Conservation (phyloP, 1,140 invertebrate species). For the Zelostemma sp. region DNA sequence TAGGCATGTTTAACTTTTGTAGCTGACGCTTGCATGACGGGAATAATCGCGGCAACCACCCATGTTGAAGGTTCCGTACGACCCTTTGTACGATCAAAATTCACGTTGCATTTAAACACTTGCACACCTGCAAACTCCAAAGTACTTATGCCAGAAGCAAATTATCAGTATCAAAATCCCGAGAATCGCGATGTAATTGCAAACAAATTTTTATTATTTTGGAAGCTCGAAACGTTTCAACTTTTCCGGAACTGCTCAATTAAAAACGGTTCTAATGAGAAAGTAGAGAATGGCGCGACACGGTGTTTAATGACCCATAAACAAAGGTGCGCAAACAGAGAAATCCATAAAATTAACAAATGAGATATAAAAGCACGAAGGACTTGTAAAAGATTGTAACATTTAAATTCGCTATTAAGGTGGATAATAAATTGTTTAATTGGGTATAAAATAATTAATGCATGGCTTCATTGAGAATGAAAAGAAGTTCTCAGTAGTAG, state of each 20-base stretch:
- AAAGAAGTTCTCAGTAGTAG: neutral
- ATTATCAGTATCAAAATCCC: too few relatives aligned
- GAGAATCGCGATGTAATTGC: too few relatives aligned
- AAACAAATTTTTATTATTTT: too few relatives aligned
- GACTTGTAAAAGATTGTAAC: neutral
- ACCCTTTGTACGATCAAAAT: neutral
- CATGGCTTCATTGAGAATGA: neutral
- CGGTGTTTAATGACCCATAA: neutral
- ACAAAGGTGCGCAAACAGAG: neutral
- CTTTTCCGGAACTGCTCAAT: too few relatives aligned
- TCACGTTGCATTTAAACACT: neutral
- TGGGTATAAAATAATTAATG: constrained; percentile 1
- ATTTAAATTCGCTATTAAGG: neutral
- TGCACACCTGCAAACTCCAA: neutral
- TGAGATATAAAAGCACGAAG: neutral
- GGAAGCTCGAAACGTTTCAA: too few relatives aligned
- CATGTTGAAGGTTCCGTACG: constrained; percentile 45
- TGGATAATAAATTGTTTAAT: constrained; percentile 1
- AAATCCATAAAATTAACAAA: neutral
- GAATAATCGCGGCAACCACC: constrained; percentile 62
- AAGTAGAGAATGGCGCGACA: neutral
- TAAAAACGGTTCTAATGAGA: neutral
- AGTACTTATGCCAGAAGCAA: too few relatives aligned
- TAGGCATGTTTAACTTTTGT: constrained; percentile 64
- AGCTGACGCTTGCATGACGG: constrained; percentile 56